Evolutionary conservation across 2,888 invertebrate species (phyloP).

Genomic region (Parasteatoda lunata): DNA sequence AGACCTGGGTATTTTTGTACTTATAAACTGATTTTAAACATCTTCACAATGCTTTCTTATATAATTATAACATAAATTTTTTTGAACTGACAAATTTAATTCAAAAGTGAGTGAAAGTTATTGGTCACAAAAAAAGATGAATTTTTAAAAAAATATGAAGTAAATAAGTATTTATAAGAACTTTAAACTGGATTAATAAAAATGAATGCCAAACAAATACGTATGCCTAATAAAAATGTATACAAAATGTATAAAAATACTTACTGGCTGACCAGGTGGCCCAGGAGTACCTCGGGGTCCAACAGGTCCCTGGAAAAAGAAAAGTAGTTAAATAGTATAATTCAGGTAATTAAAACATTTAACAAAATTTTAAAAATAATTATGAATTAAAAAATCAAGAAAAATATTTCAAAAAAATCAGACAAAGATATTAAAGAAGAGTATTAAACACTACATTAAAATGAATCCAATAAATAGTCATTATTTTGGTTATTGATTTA

Average conservation of each 20-base stretch:
- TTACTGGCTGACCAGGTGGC: conserved; percentile 75
- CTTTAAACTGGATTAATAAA: neutral
- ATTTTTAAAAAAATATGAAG: neutral
- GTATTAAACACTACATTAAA: too few relatives aligned
- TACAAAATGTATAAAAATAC: neutral
- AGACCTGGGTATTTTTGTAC: too few relatives aligned
- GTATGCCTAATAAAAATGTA: too few relatives aligned
- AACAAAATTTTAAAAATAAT: neutral
- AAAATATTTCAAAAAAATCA: too few relatives aligned
- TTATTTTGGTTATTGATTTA: too few relatives aligned
- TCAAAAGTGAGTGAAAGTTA: neutral
- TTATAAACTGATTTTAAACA: too few relatives aligned
- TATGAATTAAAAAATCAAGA: too few relatives aligned
- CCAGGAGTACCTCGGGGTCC: conserved; percentile 86
- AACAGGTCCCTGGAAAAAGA: conserved; percentile 78
- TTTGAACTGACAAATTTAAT: neutral
- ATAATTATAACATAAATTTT: too few relatives aligned
- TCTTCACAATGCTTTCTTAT: too few relatives aligned
- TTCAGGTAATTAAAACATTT: neutral
- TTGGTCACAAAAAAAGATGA: neutral
- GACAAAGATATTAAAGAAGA: too few relatives aligned
- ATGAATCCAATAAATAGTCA: too few relatives aligned
- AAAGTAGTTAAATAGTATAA: neutral
- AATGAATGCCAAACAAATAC: too few relatives aligned
- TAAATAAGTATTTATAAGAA: neutral